Evolutionary conservation across 2,113 vertebrate genomes (phyloP).

Genomic region (Thalassoma bifasciatum): DNA sequence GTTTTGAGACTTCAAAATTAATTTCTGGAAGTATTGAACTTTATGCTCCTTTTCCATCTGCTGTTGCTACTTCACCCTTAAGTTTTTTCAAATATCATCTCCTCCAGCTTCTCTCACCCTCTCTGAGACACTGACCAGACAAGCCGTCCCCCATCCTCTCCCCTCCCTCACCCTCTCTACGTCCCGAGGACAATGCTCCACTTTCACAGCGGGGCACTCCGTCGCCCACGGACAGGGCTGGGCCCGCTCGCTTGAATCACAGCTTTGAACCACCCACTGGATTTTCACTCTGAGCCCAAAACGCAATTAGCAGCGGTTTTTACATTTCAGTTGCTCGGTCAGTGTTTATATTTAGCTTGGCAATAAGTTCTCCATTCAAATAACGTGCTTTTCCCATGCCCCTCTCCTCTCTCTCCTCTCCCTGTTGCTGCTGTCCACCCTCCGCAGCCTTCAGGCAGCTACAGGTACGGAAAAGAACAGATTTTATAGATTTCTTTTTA

Average conservation of each 20-base stretch:
- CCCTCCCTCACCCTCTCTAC: slow-evolving; percentile 24
- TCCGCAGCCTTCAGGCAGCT: slow-evolving; percentile 38
- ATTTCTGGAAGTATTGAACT: too few species aligned
- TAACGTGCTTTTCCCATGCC: slow-evolving; percentile 72
- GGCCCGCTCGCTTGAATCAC: slow-evolving; percentile 64
- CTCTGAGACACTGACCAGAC: slow-evolving; percentile 55
- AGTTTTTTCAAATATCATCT: neutral
- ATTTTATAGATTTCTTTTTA: slow-evolving; percentile 70
- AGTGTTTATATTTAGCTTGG: slow-evolving; percentile 78
- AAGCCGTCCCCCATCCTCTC: slow-evolving; percentile 27
- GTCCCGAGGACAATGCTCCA: slow-evolving; percentile 68
- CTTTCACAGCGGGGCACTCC: slow-evolving; percentile 67
- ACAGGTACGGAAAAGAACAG: slow-evolving; percentile 79
- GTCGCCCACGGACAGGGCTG: slow-evolving; percentile 73
- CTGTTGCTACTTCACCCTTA: too few species aligned
- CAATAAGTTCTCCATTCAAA: slow-evolving; percentile 70
- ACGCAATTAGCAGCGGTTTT: slow-evolving; percentile 76
- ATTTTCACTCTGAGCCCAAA: slow-evolving; percentile 64
- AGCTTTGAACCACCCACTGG: slow-evolving; percentile 81
- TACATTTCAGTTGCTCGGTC: slow-evolving; percentile 71
- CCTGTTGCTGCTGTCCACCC: slow-evolving; percentile 34
- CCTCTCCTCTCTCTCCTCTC: slow-evolving; percentile 29
- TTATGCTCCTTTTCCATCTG: too few species aligned
- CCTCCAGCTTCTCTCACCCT: slow-evolving; percentile 7
- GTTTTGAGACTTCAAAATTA: too few species aligned